These are phyloP conservation scores for Anabacerthia variegaticeps DNA, from an alignment of 2,797 vertebrate genomes.

Conservation along the genomic window DNA sequence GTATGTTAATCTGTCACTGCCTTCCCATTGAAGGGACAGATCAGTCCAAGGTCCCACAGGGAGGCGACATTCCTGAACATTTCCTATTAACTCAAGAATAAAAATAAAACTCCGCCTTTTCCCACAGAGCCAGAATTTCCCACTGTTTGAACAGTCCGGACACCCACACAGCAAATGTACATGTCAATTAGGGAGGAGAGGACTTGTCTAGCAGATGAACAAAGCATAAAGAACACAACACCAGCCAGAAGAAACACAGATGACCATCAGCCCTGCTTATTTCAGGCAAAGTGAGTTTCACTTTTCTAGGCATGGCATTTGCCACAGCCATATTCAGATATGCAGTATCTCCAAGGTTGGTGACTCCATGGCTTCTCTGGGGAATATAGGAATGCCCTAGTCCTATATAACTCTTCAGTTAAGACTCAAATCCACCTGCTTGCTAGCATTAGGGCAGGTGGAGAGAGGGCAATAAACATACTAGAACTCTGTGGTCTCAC, in stretches of 20 bases:
- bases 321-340: not conserved
- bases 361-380: not conserved
- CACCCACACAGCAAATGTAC: not conserved
- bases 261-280: not conserved
- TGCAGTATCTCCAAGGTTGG: not conserved
- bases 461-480: not conserved
- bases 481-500: not conserved
- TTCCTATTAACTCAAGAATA: not conserved
- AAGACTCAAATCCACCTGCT: not conserved
- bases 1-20: not conserved
- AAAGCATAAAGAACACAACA: not conserved
- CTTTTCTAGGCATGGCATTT: not conserved
- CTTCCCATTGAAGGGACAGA: not conserved
- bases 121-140: not conserved
- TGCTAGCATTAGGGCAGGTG: not conserved
- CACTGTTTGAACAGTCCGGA: not conserved
- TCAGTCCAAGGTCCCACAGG: not conserved
- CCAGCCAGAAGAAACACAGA: not conserved
- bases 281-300: not conserved
- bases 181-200: not conserved
- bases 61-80: not conserved
- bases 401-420: not conserved
- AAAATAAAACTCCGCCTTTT: not conserved
- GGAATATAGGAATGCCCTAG: not conserved
- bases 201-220: not conserved